Base-by-base conservation (phyloP, 53 echinoderm and acorn worm species). In the Zoroaster sp. region DNA sequence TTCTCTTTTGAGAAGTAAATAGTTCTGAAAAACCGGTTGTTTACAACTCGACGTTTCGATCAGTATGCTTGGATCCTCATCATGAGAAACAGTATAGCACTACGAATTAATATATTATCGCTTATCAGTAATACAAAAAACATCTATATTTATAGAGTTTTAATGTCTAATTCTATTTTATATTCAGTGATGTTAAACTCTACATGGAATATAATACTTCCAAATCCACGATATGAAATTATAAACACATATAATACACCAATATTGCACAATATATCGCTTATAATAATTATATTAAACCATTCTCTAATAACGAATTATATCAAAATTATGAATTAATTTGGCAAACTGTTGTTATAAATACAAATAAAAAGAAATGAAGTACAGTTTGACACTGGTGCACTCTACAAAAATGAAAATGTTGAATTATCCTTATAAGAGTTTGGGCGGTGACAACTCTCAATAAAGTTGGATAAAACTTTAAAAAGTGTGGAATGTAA, bases 241-340 rank as follows among this genome's bases (percentile, higher is more conserved):
- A 83, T 83, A 44, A 69, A 85, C 85, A 85, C 85, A 47, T 85
- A 43, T 41, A 41, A 47, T 70, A 85, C 85, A 85, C 47, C 17
- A 35, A 85, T 85, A 85, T 85, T 85, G 85, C 85, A 85, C 83
- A 83, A 43, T 68, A 28, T 85, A 82, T 67, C 33, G 66, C 66
- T 31, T 15, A 67, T 71, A 7, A 35, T 38, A 71, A 71, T 38
- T 37, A 71, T 69, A 69, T 36, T 25, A 75, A 25, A 21, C 30
- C 46, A 42, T 51, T 71, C 11, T 23, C 12, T 46, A 44, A 25
- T 1, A 30, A 35, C 35, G 14, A 76, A 40, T 30, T 35, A 12
- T 25, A 52, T 36, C 37, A 54, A 79, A 63, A 79, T 52, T 55
- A 5, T n/a, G 28, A 36, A 40, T 59, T 49, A 34, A 55, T 83